Conservation (phyloP, 92 coral and sea anemone genomes). For the Anthopleura xanthogrammica region DNA sequence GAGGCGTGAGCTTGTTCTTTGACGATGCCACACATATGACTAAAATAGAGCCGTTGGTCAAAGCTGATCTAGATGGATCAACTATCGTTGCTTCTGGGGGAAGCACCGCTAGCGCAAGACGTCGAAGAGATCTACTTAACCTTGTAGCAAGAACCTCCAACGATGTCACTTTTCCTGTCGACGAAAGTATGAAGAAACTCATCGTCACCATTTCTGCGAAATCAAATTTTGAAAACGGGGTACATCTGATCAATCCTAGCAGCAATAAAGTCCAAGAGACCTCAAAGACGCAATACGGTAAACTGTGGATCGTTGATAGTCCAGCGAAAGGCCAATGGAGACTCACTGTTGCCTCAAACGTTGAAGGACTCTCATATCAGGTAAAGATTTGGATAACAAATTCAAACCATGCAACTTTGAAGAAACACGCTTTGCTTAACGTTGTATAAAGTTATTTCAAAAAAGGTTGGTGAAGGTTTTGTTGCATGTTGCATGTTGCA, state of each 20-base stretch:
- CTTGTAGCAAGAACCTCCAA: not conserved
- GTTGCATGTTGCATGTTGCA: too few species aligned
- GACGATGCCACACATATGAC: conserved; percentile 31
- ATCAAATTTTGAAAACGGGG: conserved; percentile 11
- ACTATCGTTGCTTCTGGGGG: conserved; percentile 40
- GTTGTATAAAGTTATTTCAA: too few species aligned
- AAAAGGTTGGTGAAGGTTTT: too few species aligned
- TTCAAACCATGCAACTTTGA: not conserved
- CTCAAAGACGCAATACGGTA: conserved; percentile 31
- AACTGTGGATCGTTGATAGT: conserved; percentile 41
- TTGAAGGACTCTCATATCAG: conserved; percentile 26
- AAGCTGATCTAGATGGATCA: conserved; percentile 48
- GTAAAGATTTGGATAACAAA: not conserved
- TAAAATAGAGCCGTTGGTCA: conserved; percentile 36
- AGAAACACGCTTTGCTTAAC: too few species aligned
- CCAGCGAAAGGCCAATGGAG: conserved; percentile 48
- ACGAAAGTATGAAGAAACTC: conserved; percentile 49
- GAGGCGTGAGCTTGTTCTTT: conserved; percentile 50
- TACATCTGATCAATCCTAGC: conserved; percentile 48
- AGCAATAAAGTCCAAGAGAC: conserved; percentile 26
- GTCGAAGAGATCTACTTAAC: conserved; percentile 8
- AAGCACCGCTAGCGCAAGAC: not conserved
- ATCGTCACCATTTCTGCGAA: conserved; percentile 46
- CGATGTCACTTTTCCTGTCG: conserved; percentile 43
- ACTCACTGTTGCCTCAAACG: conserved; percentile 40